Base-by-base conservation (phyloP, 2,113 vertebrate species). In the Heterotilapia buettikoferi region DNA sequence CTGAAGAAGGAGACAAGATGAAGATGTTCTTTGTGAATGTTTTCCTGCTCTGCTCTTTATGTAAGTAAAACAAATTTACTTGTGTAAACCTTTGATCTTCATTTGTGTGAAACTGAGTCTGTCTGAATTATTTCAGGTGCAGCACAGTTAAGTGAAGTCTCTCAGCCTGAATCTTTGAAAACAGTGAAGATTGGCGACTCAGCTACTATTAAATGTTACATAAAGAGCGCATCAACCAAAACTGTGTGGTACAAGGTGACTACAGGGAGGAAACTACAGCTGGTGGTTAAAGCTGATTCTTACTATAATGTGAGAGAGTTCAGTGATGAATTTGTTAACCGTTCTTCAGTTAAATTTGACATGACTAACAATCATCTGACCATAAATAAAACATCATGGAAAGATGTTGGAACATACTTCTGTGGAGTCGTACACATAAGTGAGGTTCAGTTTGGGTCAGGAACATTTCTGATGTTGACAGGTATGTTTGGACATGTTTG, bases 401-500 rank as follows among this genome's bases (percentile, higher is more conserved):
- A 84, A 11, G 89, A 89, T 5, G 21, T 9, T 47, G 90, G 86
- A 6, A 93, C 85, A 9, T 93, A 90, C 31, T 31, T 31, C 6
- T n/a, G 31, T 24, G 12, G 5, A 76, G 73, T 86, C 6, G 3
- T 89, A 38, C 6, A 9, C 9, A 5, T 85, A 33, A 66, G 83
- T 5, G 6, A 84, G 4, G 16, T 92, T 21, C 11, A n/a, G 9
- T 91, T 90, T 73, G 86, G 84, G 29, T 43, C 19, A n/a, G 86
- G 82, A 38, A 88, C 82, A 19, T 38, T 38, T 57, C 6, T 84
- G 59, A 38, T 38, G 29, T 5, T 84, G 3, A 71, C 68, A 84
- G 86, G 86, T 84, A 52, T 9, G 36, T 1, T 9, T 24, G 5
- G 18, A 8, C 16, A 50, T 19, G 16, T 50, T 18, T 50, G 7